A percentile compares a stretch with the other conserved stretches of the same genome.
Conservation (phyloP, 1,140 invertebrate genomes). For the Trichonephila clavata region DNA sequence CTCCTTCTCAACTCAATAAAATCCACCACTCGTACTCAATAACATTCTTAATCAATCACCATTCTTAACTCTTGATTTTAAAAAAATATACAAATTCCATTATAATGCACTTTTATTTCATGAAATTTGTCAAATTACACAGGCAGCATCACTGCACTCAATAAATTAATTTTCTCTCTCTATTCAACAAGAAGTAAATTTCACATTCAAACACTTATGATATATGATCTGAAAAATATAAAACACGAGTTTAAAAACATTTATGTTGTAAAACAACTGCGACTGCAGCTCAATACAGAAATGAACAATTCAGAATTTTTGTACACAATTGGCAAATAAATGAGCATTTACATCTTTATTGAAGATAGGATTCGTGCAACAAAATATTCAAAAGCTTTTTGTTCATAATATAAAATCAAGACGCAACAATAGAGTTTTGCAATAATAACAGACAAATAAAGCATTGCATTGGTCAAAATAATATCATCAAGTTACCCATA, state of each 20-base stretch:
- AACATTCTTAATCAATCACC: too few relatives aligned
- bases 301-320: not conserved
- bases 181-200: conserved; percentile 69
- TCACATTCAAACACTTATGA: conserved; percentile 59
- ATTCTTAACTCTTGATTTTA: too few relatives aligned
- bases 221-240: conserved; percentile 62
- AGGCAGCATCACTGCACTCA: conserved; percentile 42
- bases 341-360: conserved; percentile 26
- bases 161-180: conserved; percentile 54
- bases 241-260: conserved; percentile 68
- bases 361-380: not conserved
- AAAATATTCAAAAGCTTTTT: conserved; percentile 25
- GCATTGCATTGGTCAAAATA: not conserved
- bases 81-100: not conserved
- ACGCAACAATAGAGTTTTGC: not conserved
- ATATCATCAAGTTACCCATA: not conserved
- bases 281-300: conserved; percentile 36
- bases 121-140: conserved; percentile 62
- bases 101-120: conserved; percentile 71
- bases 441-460: not conserved
- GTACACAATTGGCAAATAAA: conserved; percentile 58
- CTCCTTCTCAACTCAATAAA: too few relatives aligned
- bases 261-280: conserved; percentile 35
- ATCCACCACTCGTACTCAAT: too few relatives aligned
- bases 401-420: not conserved